Percentiles rank a stretch among this genome's conserved stretches.
phyloP scores from a whole-genome alignment of 2,113 vertebrate species.

The Burhinus oedicnemus region DNA sequence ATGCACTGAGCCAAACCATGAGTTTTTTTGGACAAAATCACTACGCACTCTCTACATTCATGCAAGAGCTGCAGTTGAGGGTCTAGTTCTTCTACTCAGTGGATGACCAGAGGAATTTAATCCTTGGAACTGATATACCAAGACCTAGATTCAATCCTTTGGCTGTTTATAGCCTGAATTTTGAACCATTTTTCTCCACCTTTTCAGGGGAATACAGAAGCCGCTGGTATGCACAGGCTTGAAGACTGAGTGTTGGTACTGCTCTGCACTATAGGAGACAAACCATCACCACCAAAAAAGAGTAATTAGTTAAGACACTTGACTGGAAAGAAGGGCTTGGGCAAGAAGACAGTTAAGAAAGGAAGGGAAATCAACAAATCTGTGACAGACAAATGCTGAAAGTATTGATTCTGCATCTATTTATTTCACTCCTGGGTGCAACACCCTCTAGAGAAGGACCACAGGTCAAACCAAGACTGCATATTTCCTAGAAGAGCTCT shows the following conservation, averaged over 20 bases:
- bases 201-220: neutral
- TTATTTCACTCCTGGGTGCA: neutral
- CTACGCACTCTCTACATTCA: neutral
- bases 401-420: neutral
- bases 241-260: neutral
- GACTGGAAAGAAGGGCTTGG: neutral
- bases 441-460: neutral
- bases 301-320: neutral
- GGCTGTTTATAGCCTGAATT: neutral
- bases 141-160: neutral
- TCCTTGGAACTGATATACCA: neutral
- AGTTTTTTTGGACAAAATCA: neutral
- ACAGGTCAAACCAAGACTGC: neutral
- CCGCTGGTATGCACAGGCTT: neutral
- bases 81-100: neutral
- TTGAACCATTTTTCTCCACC: neutral
- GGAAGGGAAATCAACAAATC: neutral
- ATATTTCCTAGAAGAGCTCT: neutral
- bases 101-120: neutral
- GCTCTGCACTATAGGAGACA: neutral
- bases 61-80: neutral
- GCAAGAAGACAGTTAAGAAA: neutral
- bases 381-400: neutral
- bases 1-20: neutral
- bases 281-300: accelerated